phyloP scores from a whole-genome alignment of 2,113 vertebrate species.

The Taxidea taxus region DNA sequence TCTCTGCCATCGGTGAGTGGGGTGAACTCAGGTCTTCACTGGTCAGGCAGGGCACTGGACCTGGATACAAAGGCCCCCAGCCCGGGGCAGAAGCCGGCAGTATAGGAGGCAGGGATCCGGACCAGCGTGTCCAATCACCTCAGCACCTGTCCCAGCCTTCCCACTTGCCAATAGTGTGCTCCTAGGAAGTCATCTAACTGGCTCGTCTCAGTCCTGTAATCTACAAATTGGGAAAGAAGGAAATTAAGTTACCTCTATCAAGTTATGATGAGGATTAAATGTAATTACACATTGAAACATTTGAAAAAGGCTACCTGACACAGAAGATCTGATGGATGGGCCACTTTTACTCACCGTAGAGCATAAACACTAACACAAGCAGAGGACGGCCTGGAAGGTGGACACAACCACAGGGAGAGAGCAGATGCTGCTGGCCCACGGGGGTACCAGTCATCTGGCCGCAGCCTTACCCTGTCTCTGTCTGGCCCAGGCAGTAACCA shows the following conservation, averaged over 20 bases:
- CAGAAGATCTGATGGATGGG: background rate
- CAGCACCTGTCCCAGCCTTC: background rate
- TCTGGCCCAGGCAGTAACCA: background rate
- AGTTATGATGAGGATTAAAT: background rate
- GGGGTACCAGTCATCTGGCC: fast-evolving
- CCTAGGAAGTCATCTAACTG: background rate
- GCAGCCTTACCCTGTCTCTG: background rate
- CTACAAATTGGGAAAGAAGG: background rate
- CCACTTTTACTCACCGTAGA: background rate
- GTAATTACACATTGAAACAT: background rate
- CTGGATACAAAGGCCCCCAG: background rate
- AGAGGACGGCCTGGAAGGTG: background rate
- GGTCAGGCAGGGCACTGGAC: background rate
- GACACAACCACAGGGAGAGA: background rate
- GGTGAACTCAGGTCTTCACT: background rate
- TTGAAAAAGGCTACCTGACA: background rate
- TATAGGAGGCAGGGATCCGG: background rate
- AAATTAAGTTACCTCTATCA: background rate
- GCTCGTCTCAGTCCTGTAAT: background rate
- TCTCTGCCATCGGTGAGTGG: background rate
- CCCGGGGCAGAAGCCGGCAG: background rate
- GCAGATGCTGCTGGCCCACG: background rate
- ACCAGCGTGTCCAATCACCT: background rate
- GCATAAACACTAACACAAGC: background rate
- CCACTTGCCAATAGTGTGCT: background rate